These are phyloP conservation scores for Ormia ochracea DNA, from an alignment of 2,888 invertebrate species.

Conservation along the genomic window DNA sequence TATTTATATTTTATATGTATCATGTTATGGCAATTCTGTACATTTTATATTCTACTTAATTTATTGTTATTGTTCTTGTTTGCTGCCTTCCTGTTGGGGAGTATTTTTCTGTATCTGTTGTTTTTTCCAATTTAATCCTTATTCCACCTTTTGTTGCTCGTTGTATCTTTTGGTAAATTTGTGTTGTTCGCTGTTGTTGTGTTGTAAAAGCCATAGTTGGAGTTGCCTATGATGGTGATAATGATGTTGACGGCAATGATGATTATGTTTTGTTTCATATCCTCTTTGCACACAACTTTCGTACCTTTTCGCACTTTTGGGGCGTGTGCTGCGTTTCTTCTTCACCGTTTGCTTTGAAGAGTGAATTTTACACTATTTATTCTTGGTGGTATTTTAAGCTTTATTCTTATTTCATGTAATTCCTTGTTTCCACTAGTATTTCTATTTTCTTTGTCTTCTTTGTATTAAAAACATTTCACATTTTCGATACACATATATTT, in stretches of 20 bases:
- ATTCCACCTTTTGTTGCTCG: slow-evolving; percentile 12
- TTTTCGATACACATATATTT: too few species aligned
- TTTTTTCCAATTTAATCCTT: slow-evolving; percentile 29
- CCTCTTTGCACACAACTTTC: slow-evolving; percentile 28
- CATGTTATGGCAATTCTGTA: background rate
- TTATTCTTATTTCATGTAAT: background rate
- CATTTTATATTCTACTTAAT: background rate
- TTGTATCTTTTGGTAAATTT: slow-evolving; percentile 1
- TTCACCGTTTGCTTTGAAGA: slow-evolving; percentile 14
- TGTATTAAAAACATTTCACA: too few species aligned
- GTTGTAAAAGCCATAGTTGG: slow-evolving; percentile 14
- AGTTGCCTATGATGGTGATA: background rate
- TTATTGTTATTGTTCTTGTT: background rate
- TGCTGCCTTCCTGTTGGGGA: slow-evolving; percentile 8
- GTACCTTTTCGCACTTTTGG: slow-evolving; percentile 41
- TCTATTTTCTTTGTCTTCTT: background rate
- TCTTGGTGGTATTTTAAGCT: slow-evolving; percentile 17
- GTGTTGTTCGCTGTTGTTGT: background rate
- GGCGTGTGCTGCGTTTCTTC: slow-evolving; percentile 46
- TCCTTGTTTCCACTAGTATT: background rate
- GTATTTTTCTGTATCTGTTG: slow-evolving; percentile 49
- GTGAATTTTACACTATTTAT: slow-evolving; percentile 6
- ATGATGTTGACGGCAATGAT: background rate
- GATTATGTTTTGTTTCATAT: slow-evolving; percentile 25
- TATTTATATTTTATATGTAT: background rate